Conservation (phyloP, 2,113 vertebrate species). For the Poeciliopsis prolifica region DNA sequence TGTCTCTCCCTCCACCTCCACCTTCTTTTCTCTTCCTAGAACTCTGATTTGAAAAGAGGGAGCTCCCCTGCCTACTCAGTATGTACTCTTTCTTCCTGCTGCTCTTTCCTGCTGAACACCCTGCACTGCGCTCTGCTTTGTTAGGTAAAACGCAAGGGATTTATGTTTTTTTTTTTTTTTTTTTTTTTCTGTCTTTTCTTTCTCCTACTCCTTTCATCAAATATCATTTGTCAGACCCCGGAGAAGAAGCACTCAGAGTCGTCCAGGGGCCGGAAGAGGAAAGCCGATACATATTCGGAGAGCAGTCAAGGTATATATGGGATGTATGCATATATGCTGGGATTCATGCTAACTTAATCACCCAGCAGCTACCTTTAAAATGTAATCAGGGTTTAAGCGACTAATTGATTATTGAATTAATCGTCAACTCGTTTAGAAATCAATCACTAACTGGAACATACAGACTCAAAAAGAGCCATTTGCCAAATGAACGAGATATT, state of each 20-base stretch:
- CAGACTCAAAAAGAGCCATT: no score
- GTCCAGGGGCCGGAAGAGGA: constrained; percentile 96
- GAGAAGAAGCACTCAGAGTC: constrained; percentile 98
- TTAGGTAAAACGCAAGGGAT: constrained; percentile 49
- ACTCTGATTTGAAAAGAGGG: constrained; percentile 82
- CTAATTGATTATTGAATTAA: no score
- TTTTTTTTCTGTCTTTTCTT: neutral
- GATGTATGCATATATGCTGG: neutral
- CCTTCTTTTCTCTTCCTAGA: constrained; percentile 67
- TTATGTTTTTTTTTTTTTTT: constrained; percentile 9
- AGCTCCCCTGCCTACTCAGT: constrained; percentile 83
- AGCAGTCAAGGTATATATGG: constrained; percentile 92
- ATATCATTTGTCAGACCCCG: constrained; percentile 85
- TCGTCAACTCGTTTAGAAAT: no score
- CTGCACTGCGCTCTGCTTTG: constrained; percentile 33
- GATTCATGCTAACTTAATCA: neutral
- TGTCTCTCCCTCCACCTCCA: constrained; percentile 48
- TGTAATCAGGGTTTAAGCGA: neutral
- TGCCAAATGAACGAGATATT: no score
- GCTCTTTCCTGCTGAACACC: constrained; percentile 42
- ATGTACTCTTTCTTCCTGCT: constrained; percentile 65
- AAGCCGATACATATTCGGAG: constrained; percentile 96
- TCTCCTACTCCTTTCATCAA: constrained; percentile 24
- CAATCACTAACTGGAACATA: no score
- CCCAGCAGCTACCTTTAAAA: neutral